Evolutionary conservation across 1,140 invertebrate genomes (phyloP).

Genomic region (Cydia fagiglandana): DNA sequence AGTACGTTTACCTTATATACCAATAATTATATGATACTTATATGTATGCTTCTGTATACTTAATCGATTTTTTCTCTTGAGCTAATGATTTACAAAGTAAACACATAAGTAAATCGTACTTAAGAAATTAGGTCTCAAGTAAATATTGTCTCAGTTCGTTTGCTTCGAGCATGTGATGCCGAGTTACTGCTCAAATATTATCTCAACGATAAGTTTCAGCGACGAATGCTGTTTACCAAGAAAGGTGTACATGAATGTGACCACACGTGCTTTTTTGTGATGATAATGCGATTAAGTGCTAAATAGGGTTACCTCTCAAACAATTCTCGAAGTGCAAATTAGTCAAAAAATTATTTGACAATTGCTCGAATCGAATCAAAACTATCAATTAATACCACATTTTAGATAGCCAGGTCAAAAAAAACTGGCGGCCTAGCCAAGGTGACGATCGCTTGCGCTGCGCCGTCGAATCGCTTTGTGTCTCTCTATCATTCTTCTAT

Average conservation of each 20-base stretch:
- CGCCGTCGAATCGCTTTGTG: no score
- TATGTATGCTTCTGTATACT: no score
- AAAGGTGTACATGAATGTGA: not conserved
- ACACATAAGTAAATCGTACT: slow-evolving; percentile 6
- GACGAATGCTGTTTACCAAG: slow-evolving; percentile 15
- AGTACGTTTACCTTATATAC: no score
- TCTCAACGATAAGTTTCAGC: slow-evolving; percentile 24
- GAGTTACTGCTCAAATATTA: slow-evolving; percentile 24
- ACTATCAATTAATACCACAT: no score
- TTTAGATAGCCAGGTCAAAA: no score
- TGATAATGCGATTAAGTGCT: not conserved
- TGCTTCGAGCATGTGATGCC: slow-evolving; percentile 18
- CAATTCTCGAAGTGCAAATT: no score
- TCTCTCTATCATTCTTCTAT: no score
- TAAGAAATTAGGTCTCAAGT: slow-evolving; percentile 22
- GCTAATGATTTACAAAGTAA: slow-evolving; percentile 1
- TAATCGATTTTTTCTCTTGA: not conserved
- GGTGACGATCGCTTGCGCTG: no score
- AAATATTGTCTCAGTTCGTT: slow-evolving; percentile 12
- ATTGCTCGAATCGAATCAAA: no score
- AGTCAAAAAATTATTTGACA: no score
- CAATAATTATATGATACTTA: no score
- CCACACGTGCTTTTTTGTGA: not conserved
- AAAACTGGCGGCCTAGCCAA: no score
- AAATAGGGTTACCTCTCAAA: not conserved